Percentiles rank a stretch among this genome's conserved stretches.
Evolutionary conservation across 2,888 invertebrate species (phyloP).

Genomic region (Ormyrus labotus): DNA sequence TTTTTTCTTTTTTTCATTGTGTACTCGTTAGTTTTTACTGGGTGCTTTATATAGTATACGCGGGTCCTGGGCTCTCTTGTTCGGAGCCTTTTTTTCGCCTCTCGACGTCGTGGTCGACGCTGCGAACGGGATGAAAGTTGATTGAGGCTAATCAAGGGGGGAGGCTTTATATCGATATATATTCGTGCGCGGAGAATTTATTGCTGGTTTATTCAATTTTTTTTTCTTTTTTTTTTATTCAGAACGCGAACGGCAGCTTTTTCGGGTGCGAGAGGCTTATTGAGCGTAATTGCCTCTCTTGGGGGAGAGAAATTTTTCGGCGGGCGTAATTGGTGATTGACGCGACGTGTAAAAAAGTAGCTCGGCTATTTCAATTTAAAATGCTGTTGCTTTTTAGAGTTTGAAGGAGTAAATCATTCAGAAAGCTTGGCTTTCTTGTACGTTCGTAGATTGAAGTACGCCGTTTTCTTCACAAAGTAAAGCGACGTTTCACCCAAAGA

Average conservation of each 20-base stretch:
- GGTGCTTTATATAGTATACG: neutral
- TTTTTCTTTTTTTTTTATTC: too few relatives aligned
- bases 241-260: too few relatives aligned
- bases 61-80: slow-evolving; percentile 23
- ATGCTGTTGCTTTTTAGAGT: too few relatives aligned
- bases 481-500: too few relatives aligned
- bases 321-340: neutral
- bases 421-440: too few relatives aligned
- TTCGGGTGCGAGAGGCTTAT: neutral
- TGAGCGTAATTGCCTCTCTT: neutral
- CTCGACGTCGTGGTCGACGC: too few relatives aligned
- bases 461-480: too few relatives aligned
- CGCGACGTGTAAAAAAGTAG: neutral
- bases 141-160: slow-evolving; percentile 19
- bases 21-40: slow-evolving; percentile 40
- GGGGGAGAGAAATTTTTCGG: neutral
- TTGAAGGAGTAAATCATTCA: too few relatives aligned
- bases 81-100: too few relatives aligned
- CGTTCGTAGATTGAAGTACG: too few relatives aligned
- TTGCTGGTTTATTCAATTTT: neutral
- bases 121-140: neutral
- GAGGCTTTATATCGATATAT: neutral
- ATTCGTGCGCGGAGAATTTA: neutral
- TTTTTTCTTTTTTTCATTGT: slow-evolving; percentile 34
- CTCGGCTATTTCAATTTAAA: too few relatives aligned